Conservation (phyloP, 2,888 invertebrate genomes). For the Perdita meconis region DNA sequence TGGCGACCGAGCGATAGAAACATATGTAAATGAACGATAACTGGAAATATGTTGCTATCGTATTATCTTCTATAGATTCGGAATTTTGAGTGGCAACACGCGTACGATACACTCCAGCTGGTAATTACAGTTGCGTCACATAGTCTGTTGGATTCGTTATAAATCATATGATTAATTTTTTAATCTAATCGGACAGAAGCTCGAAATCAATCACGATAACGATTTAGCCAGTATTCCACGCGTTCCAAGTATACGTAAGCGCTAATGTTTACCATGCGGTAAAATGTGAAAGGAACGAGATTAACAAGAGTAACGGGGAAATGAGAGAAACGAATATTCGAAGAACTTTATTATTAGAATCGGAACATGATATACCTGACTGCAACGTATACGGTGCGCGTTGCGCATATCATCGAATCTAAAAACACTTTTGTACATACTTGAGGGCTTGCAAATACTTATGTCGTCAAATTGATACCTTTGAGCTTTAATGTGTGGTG, state of each 20-base stretch:
- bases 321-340: constrained; percentile 15
- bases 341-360: constrained; percentile 32
- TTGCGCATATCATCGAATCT: neutral
- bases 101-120: neutral
- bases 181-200: constrained; percentile 16
- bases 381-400: neutral
- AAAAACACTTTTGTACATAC: neutral
- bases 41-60: neutral
- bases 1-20: neutral
- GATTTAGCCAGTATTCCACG: neutral
- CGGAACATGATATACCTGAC: neutral
- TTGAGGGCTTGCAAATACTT: neutral
- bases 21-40: constrained; percentile 15
- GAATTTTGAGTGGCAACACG: neutral
- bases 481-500: neutral
- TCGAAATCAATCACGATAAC: neutral
- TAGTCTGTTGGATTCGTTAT: neutral
- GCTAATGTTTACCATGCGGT: neutral
- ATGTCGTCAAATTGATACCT: neutral
- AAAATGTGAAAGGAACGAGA: constrained; percentile 34
- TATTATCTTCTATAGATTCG: neutral
- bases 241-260: neutral
- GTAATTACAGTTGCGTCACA: constrained; percentile 9
- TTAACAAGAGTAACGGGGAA: neutral
- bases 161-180: neutral